Base-by-base conservation (phyloP, 2,888 invertebrate species). In the Papilio demoleus region DNA sequence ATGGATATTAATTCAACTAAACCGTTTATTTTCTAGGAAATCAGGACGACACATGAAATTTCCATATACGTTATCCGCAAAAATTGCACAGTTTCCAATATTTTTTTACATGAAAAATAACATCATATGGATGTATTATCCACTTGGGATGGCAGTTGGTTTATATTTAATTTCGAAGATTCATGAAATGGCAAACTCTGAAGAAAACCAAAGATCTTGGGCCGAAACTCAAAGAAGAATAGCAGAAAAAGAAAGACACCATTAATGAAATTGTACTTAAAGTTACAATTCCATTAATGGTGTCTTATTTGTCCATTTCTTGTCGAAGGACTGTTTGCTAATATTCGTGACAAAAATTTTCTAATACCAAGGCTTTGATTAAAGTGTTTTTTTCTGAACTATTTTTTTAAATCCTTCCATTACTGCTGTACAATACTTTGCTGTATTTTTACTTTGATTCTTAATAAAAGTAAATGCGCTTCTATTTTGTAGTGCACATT, bases 31-130 rank as follows among this genome's bases (percentile, higher is more conserved):
- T 86, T 86, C 64, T 82, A 92, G 92, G 34, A 89, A 90, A 77
- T 88, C 92, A 65, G 93, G 94, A 67, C 94, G 96, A 69, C 95
- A 95, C 61, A 97, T 97, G 97, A 97, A 95, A 84, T 98, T 90
- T 84, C 97, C 98, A 0, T 97, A 97, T 85, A 97, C 97, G 0
- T 83, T 95, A 34, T 88, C 95, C 1, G 96, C 97, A 0, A 97
- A 97, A 89, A 76, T 97, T 5, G 95, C 94, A 8, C 96, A 96
- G 80, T 98, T 97, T 80, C 98, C 98, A n/a, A 92, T 93, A 72
- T 95, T 95, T 81, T 93, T 88, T 80, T 95, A 97, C 80, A 86
- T 94, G 75, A 94, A 95, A 77, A 94, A 97, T 75, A 94, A 95
- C 75, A 96, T 95, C 94, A 90, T 96, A 70, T 95, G 95, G 93